Evolutionary conservation across 2,888 invertebrate species (phyloP).

Genomic region (Scrobipalpa costella): DNA sequence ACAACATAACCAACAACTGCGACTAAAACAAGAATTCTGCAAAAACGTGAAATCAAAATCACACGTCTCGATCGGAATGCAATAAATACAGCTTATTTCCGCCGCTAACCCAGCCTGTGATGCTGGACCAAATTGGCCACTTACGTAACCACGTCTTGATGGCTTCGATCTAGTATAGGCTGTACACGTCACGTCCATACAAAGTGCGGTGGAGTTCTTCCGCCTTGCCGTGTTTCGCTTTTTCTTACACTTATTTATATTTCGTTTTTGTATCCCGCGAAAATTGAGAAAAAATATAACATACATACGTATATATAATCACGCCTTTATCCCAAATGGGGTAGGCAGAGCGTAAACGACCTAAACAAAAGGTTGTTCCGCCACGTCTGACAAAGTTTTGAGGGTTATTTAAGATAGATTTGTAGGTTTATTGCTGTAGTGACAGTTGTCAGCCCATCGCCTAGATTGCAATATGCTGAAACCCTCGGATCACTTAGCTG

Average conservation of each 20-base stretch:
- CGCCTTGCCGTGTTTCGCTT: not conserved
- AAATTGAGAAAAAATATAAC: no score
- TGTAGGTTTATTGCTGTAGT: no score
- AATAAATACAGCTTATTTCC: constrained; percentile 7
- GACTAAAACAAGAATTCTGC: not conserved
- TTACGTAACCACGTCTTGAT: constrained; percentile 3
- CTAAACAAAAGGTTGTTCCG: no score
- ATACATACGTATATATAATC: no score
- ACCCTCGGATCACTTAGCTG: no score
- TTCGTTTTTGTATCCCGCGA: not conserved
- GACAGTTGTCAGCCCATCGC: no score
- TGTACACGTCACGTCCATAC: not conserved
- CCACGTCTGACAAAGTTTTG: no score
- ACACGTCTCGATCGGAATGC: constrained; percentile 12
- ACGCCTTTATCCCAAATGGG: no score
- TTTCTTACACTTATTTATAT: not conserved
- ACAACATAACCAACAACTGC: not conserved
- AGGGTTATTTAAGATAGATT: no score
- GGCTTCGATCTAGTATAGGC: not conserved
- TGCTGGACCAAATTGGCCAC: constrained; percentile 9
- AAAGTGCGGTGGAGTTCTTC: not conserved
- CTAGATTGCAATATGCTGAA: no score
- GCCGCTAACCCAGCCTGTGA: constrained; percentile 3
- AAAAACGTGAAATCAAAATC: constrained; percentile 4
- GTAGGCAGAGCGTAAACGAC: no score